Percentiles rank a stretch among this genome's conserved stretches.
Evolutionary conservation across 2,888 invertebrate genomes (phyloP).

Genomic region (Tolmerus cingulatus): DNA sequence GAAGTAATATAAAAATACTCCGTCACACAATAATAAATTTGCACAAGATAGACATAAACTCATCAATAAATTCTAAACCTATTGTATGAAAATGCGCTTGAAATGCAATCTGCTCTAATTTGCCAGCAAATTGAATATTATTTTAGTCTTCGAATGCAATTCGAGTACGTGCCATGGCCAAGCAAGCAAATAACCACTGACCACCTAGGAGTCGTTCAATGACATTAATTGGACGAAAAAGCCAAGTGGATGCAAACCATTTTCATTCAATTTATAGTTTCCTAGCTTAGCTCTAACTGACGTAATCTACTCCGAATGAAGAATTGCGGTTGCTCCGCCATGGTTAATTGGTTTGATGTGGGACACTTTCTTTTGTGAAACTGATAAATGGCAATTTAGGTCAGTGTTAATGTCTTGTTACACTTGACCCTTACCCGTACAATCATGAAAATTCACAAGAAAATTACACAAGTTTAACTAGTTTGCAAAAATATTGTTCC

Average conservation of each 20-base stretch:
- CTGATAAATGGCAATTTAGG: neutral
- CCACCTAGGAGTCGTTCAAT: conserved; percentile 7
- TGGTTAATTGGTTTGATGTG: neutral
- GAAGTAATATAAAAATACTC: neutral
- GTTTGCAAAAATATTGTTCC: too few relatives aligned
- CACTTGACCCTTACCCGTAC: neutral
- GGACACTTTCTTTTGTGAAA: neutral
- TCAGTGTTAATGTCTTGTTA: neutral
- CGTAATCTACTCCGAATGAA: neutral
- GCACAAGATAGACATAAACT: neutral
- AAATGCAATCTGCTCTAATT: conserved; percentile 1
- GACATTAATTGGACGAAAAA: conserved; percentile 28
- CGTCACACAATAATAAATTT: neutral
- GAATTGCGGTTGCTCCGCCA: neutral
- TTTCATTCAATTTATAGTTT: conserved; percentile 18
- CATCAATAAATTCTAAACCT: neutral
- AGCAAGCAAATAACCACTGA: neutral
- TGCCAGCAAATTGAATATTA: neutral
- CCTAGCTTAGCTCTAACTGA: neutral
- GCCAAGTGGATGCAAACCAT: conserved; percentile 13
- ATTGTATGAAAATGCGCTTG: neutral
- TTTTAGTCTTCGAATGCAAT: neutral
- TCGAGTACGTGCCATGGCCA: neutral
- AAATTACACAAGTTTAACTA: neutral
- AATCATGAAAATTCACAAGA: neutral